phyloP scores from a whole-genome alignment of 2,888 invertebrate genomes.

The Himalopsyche tibetana region DNA sequence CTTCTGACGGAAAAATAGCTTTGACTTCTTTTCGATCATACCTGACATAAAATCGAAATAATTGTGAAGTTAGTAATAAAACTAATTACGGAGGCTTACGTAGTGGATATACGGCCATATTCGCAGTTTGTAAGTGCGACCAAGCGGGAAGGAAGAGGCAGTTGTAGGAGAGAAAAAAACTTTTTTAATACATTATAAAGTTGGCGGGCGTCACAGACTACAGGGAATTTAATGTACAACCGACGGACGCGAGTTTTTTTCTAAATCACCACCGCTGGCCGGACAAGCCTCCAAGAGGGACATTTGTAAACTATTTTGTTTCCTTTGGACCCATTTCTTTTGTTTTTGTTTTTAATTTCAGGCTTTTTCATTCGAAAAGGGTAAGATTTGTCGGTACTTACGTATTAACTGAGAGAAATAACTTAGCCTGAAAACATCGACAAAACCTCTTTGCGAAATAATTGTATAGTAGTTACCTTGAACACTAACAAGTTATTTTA shows the following conservation, averaged over 20 bases:
- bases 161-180: conserved; percentile 49
- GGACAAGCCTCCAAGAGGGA: background rate
- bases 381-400: conserved; percentile 38
- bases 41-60: too few relatives aligned
- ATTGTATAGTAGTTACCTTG: too few relatives aligned
- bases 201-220: conserved; percentile 50
- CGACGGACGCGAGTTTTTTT: conserved; percentile 24
- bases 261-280: conserved; percentile 32
- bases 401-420: background rate
- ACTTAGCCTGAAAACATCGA: too few relatives aligned
- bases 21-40: too few relatives aligned
- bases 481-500: too few relatives aligned
- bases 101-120: background rate
- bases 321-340: conserved; percentile 9
- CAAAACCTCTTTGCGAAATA: too few relatives aligned
- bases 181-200: conserved; percentile 64
- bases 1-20: too few relatives aligned
- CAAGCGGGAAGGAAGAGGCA: conserved; percentile 28
- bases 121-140: conserved; percentile 46
- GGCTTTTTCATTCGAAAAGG: conserved; percentile 18
- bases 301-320: conserved; percentile 6
- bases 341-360: conserved; percentile 42
- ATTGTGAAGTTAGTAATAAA: too few relatives aligned
- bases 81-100: too few relatives aligned
- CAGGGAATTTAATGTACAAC: conserved; percentile 53